These are phyloP conservation scores for Sphenopsis melanotis DNA, from an alignment of 2,797 vertebrate species.

Conservation along the genomic window DNA sequence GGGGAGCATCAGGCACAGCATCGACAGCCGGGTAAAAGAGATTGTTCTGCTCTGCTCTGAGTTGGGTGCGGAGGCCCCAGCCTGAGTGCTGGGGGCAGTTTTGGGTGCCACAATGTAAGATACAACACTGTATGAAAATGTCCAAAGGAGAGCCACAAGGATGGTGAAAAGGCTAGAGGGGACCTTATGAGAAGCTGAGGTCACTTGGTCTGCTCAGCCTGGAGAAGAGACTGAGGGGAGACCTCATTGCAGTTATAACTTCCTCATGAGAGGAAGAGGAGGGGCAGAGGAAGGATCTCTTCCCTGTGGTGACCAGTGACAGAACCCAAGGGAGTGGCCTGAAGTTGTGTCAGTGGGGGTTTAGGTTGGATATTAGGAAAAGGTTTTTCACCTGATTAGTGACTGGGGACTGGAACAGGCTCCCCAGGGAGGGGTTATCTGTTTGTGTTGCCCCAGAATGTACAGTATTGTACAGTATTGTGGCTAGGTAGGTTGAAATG, in stretches of 20 bases:
- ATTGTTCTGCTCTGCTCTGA: background rate
- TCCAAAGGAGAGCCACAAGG: background rate
- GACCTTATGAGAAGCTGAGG: rapidly evolving
- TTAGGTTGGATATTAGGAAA: background rate
- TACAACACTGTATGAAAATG: background rate
- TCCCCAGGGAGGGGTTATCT: too few relatives aligned
- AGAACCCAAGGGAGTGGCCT: rapidly evolving
- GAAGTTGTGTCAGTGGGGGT: background rate
- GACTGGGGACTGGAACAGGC: too few relatives aligned
- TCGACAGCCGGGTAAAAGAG: rapidly evolving
- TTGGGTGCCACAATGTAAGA: background rate
- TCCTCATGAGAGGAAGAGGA: background rate
- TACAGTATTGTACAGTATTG: background rate
- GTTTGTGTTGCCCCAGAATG: background rate
- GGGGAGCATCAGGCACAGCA: background rate
- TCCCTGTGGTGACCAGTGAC: background rate
- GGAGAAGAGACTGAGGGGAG: background rate
- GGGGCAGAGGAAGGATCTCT: background rate
- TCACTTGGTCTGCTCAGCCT: background rate
- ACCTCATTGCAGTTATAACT: rapidly evolving
- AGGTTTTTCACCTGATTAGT: background rate
- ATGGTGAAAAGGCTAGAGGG: background rate
- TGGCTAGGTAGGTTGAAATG: background rate
- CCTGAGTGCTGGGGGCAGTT: rapidly evolving
- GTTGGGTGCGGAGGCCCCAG: rapidly evolving